These are phyloP conservation scores for Nothocercus nigrocapillus DNA, from an alignment of 2,113 vertebrate genomes.

Conservation along the genomic window DNA sequence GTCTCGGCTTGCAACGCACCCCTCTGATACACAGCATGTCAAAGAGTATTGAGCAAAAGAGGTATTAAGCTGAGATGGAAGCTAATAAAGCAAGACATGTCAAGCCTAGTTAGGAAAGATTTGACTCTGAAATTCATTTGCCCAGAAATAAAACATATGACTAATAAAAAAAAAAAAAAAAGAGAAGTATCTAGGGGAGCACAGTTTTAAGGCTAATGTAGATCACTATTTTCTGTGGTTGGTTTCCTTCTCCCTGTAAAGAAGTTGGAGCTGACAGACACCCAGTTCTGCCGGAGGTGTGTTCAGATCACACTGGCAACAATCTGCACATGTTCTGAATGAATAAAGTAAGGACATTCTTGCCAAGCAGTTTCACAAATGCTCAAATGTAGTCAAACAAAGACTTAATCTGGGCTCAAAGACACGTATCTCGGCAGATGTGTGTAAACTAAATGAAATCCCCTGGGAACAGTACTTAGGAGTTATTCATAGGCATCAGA, in stretches of 20 bases:
- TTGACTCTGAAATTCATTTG: not conserved
- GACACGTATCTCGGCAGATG: constrained; percentile 74
- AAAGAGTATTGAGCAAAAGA: not conserved
- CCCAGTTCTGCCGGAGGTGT: not conserved
- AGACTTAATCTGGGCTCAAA: constrained; percentile 72
- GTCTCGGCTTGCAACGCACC: not conserved
- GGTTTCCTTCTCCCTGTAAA: not conserved
- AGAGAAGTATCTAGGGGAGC: not conserved
- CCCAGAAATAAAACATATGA: fast-evolving
- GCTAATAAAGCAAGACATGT: not conserved
- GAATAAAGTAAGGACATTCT: constrained; percentile 57
- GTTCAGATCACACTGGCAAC: constrained; percentile 24
- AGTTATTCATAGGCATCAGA: constrained; percentile 66
- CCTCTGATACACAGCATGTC: not conserved
- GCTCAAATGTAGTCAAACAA: constrained; percentile 61
- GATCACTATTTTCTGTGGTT: not conserved
- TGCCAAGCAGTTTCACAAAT: constrained; percentile 63
- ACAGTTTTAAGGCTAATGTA: not conserved
- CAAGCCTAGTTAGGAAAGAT: not conserved
- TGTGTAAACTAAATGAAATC: constrained; percentile 56
- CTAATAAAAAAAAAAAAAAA: not conserved
- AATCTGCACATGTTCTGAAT: constrained; percentile 44
- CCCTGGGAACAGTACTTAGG: constrained; percentile 55
- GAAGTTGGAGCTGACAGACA: not conserved
- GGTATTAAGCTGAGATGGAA: not conserved